phyloP scores from a whole-genome alignment of 2,797 vertebrate genomes.

The Bothrops alternatus region DNA sequence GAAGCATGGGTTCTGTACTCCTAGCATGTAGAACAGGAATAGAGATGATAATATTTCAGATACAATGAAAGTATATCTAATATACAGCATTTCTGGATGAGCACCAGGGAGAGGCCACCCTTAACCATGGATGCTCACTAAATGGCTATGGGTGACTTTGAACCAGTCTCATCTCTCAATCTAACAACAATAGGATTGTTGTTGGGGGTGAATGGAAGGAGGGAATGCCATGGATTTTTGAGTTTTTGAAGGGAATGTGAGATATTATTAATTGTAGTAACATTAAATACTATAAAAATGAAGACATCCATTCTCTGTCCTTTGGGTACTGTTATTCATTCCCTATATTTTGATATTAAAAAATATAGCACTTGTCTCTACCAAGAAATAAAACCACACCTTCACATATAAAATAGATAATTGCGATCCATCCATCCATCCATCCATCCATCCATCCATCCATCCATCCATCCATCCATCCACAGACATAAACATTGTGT shows the following conservation, averaged over 20 bases:
- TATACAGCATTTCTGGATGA: not conserved
- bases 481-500: constrained; percentile 18
- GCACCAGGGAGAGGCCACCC: not conserved
- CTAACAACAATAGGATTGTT: not conserved
- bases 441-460: not conserved
- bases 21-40: not conserved
- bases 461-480: constrained; percentile 19
- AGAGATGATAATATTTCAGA: not conserved
- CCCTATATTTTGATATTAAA: not conserved
- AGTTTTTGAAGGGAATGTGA: not conserved
- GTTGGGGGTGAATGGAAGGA: not conserved
- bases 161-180: not conserved
- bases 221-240: not conserved
- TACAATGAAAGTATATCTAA: not conserved
- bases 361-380: not conserved
- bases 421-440: not conserved
- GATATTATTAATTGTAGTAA: not conserved
- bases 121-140: not conserved
- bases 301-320: not conserved
- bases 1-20: not conserved
- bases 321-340: not conserved
- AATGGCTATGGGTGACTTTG: not conserved
- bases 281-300: not conserved
- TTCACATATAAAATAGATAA: not conserved
- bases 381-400: not conserved